phyloP scores from a whole-genome alignment of 2,888 invertebrate species.

The Euphydryas editha region DNA sequence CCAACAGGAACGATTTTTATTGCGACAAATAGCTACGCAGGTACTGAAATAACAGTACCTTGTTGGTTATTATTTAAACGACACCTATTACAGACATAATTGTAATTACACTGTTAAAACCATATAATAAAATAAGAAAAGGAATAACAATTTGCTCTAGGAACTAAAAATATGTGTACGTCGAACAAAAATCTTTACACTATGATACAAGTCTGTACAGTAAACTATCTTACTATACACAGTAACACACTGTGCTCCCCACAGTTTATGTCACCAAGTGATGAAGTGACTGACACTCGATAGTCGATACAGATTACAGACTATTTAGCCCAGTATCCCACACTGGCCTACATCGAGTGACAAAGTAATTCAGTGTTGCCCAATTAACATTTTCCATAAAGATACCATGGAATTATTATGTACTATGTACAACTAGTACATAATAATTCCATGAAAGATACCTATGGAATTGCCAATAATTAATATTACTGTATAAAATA shows the following conservation, averaged over 20 bases:
- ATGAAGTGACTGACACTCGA: background rate
- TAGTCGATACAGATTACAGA: background rate
- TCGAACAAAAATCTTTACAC: background rate
- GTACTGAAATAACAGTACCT: slow-evolving; percentile 33
- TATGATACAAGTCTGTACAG: background rate
- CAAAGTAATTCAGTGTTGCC: background rate
- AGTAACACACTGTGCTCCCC: background rate
- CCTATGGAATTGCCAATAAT: too few species aligned
- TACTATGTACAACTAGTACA: too few species aligned
- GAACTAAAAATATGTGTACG: background rate
- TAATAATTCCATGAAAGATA: too few species aligned
- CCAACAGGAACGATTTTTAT: slow-evolving; percentile 15
- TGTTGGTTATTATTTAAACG: slow-evolving; percentile 22
- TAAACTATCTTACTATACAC: background rate
- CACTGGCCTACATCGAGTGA: too few species aligned
- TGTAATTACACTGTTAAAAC: slow-evolving; percentile 2
- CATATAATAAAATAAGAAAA: background rate
- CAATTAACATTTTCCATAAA: background rate
- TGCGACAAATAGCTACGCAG: slow-evolving; percentile 23
- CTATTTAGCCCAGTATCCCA: too few species aligned
- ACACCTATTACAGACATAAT: slow-evolving; percentile 29
- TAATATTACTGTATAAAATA: too few species aligned
- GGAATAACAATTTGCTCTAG: background rate
- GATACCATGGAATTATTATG: too few species aligned
- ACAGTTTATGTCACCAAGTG: slow-evolving; percentile 6